These are phyloP conservation scores for Amphiduros pacificus DNA, from an alignment of 2,888 invertebrate genomes.

Conservation along the genomic window DNA sequence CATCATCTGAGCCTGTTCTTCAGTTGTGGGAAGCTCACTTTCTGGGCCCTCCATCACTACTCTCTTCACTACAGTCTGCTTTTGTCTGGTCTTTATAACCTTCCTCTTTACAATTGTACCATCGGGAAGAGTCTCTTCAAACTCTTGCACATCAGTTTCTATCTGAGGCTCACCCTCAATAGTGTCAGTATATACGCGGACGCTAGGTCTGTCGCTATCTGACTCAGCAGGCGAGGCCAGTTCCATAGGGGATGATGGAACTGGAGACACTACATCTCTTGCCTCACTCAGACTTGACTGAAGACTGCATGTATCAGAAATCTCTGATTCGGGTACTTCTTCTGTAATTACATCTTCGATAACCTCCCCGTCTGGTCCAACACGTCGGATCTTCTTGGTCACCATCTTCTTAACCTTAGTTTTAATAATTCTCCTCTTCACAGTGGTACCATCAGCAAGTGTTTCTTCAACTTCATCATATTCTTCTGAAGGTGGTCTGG, in stretches of 20 bases:
- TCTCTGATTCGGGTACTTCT: constrained; percentile 31
- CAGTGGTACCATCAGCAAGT: constrained; percentile 43
- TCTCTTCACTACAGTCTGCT: constrained; percentile 37
- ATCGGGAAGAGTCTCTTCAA: constrained; percentile 33
- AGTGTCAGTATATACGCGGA: constrained; percentile 27
- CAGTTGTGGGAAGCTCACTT: constrained; percentile 18
- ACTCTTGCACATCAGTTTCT: constrained; percentile 30
- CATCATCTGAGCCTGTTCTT: constrained; percentile 29
- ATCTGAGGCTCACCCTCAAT: constrained; percentile 33
- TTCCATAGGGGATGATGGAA: constrained; percentile 13
- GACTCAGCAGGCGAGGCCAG: constrained; percentile 16
- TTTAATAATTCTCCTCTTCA: constrained; percentile 39
- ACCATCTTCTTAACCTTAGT: constrained; percentile 12
- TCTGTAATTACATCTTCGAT: constrained; percentile 34
- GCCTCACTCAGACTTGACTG: constrained; percentile 27
- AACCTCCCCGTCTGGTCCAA: constrained; percentile 31
- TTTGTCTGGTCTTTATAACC: constrained; percentile 39
- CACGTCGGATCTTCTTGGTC: constrained; percentile 22
- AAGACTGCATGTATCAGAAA: constrained; percentile 26
- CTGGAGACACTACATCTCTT: constrained; percentile 21
- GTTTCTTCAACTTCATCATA: constrained; percentile 34
- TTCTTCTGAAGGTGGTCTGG: not conserved
- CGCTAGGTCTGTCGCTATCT: constrained; percentile 14
- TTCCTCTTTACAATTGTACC: constrained; percentile 34
- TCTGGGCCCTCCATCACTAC: constrained; percentile 40